Conservation (phyloP, 2,888 invertebrate species). For the Candidula unifasciata region DNA sequence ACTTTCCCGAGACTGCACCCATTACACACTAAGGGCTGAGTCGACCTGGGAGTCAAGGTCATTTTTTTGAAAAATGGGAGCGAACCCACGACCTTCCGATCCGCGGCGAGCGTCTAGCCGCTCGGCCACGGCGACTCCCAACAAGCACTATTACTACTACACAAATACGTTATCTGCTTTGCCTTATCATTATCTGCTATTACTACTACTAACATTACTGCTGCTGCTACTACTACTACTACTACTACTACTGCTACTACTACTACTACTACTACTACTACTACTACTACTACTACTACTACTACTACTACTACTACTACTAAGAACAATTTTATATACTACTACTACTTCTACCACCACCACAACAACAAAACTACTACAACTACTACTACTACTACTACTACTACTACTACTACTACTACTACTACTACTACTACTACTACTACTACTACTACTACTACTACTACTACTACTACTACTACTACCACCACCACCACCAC, state of each 20-base stretch:
- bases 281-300: neutral
- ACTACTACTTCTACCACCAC: conserved; percentile 10
- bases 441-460: conserved; percentile 18
- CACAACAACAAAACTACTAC: neutral
- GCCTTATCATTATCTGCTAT: too few relatives aligned
- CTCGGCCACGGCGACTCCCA: too few relatives aligned
- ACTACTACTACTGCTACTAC: neutral
- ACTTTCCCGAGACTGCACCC: too few relatives aligned
- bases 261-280: conserved; percentile 5
- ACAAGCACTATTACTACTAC: too few relatives aligned
- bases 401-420: conserved; percentile 18
- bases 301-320: neutral
- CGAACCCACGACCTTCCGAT: too few relatives aligned
- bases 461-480: conserved; percentile 11
- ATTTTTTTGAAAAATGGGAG: too few relatives aligned
- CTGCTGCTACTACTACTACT: neutral
- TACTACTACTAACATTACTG: neutral
- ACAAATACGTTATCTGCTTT: too few relatives aligned
- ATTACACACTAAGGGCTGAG: too few relatives aligned
- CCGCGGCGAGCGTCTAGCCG: too few relatives aligned
- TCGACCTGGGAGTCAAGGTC: too few relatives aligned
- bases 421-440: conserved; percentile 20
- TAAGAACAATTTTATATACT: neutral
- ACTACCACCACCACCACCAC: neutral
- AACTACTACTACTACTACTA: conserved; percentile 13